Percentiles rank a stretch among this genome's conserved stretches.
Evolutionary conservation across 2,888 invertebrate species (phyloP).

Genomic region (Callyntrura guangdongensis): DNA sequence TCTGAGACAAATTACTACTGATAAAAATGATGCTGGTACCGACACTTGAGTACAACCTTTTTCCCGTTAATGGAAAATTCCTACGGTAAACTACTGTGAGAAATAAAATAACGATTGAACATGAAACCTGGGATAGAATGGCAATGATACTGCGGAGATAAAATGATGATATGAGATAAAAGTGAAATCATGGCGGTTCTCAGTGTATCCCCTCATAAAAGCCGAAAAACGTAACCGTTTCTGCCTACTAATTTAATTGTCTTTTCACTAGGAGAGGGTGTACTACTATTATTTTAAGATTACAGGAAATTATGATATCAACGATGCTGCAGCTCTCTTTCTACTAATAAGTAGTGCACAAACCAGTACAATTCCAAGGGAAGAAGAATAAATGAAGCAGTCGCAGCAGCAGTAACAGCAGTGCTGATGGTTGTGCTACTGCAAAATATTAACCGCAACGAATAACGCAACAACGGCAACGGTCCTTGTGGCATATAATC

Average conservation of each 20-base stretch:
- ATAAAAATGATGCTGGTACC: too few relatives aligned
- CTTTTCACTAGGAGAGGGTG: too few relatives aligned
- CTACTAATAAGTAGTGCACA: constrained; percentile 1
- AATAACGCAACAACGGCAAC: constrained; percentile 37
- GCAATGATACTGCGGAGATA: too few relatives aligned
- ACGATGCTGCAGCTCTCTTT: background rate
- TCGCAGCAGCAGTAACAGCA: background rate
- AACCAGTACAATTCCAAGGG: constrained; percentile 30
- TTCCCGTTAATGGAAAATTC: too few relatives aligned
- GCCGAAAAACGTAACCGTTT: background rate
- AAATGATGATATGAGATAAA: too few relatives aligned
- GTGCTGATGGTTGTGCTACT: constrained; percentile 39
- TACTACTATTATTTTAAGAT: background rate
- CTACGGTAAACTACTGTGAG: too few relatives aligned
- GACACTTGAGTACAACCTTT: too few relatives aligned
- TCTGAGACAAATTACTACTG: too few relatives aligned
- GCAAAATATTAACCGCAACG: constrained; percentile 72
- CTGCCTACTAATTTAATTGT: background rate
- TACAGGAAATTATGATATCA: background rate
- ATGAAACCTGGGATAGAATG: too few relatives aligned
- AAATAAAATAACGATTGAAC: too few relatives aligned
- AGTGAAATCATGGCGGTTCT: too few relatives aligned
- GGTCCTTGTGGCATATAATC: constrained; percentile 38
- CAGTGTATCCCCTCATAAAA: too few relatives aligned
- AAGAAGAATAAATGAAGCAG: constrained; percentile 21